Evolutionary conservation across 2,797 vertebrate species (phyloP), one percentile per base, ranked within the genome.

Genomic region (Enteromius thamalakanensis): DNA sequence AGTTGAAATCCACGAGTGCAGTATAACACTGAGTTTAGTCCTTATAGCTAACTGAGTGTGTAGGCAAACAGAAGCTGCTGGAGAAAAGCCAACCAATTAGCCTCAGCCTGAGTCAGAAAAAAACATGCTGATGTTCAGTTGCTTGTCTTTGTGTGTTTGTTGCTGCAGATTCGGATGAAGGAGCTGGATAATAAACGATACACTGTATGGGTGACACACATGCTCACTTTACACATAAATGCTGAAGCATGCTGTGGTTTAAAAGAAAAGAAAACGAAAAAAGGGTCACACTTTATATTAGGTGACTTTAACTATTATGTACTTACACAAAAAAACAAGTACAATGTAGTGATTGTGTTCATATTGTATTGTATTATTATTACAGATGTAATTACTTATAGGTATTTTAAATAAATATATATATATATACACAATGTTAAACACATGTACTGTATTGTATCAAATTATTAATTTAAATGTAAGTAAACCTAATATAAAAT

Each of bases 41-140:
- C 70, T 71, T 60, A 65, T 67, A 65, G 71, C 47, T 62, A 72
- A 65, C 67, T 76, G 23, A 85, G 69, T 65, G 47, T 51, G 74
- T 53, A 79, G 68, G 60, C 72, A 49, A 80, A 80, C 45, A 53
- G 75, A 69, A 82, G 76, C 77, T 82, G 60, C 81, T 86, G 87
- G 82, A 81, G 62, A 84, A 53, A 74, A 82, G 84, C 84, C 84
- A 87, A 84, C 70, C 82, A 82, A 86, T 87, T 84, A 87, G 65
- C 32, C 71, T 55, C n/a, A 82, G 76, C 77, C 47, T 82, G 84
- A 81, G 75, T 82, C 80, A 82, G 84, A 85, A 65, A 45, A 85
- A 82, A 85, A 85, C 45, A 53, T 74, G 80, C 80, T 85, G 84
- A 82, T 82, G 45, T 78, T 82, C 55, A 58, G 76, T 82, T 55